Evolutionary conservation across 2,888 invertebrate species (phyloP).

Genomic region (Torymus tubicola): DNA sequence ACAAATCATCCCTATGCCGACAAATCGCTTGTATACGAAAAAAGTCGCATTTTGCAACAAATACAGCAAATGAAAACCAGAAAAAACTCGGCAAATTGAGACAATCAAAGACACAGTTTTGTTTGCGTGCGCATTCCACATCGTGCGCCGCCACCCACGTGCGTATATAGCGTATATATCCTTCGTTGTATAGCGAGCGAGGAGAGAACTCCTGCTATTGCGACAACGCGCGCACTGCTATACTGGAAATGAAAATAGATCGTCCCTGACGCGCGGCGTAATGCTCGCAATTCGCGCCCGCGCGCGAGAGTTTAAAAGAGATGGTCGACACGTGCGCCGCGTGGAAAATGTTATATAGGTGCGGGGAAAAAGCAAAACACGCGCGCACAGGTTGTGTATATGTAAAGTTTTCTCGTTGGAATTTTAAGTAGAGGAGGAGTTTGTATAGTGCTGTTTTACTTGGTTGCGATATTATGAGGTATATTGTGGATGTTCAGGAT

Average conservation of each 20-base stretch:
- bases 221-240: not conserved
- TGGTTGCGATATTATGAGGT: no score
- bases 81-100: constrained; percentile 29
- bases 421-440: no score
- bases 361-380: no score
- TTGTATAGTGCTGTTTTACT: no score
- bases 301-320: no score
- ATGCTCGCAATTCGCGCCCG: not conserved
- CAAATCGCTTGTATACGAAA: not conserved
- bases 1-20: not conserved
- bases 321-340: no score
- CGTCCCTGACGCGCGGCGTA: constrained; percentile 21
- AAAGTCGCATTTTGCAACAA: not conserved
- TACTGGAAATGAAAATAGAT: constrained; percentile 39
- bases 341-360: no score
- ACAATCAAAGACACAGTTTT: constrained; percentile 9
- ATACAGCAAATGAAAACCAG: constrained; percentile 8
- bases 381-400: no score
- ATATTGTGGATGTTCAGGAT: no score
- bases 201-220: not conserved
- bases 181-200: no score
- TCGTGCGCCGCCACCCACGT: not conserved
- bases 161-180: no score
- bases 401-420: no score
- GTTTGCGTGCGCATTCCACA: not conserved